Percentiles rank a stretch among this genome's conserved stretches.
Evolutionary conservation across 1,140 invertebrate species (phyloP).

Genomic region (Drosophila jambulina): DNA sequence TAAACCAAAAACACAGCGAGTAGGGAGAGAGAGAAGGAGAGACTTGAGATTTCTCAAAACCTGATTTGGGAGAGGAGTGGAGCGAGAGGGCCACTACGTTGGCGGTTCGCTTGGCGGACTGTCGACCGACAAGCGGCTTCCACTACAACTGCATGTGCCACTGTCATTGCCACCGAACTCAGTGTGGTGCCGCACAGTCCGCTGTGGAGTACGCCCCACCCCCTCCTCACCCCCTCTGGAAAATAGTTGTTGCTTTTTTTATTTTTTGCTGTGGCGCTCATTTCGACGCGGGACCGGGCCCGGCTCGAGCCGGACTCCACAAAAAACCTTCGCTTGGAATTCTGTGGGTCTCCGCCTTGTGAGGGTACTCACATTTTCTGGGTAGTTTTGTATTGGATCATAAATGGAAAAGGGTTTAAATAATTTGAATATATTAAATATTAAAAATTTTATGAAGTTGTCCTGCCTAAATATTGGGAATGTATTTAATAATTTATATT

Average conservation of each 20-base stretch:
- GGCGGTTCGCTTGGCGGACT: slow-evolving; percentile 77
- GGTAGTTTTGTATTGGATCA: background rate
- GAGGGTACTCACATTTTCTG: background rate
- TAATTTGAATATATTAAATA: background rate
- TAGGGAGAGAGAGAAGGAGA: slow-evolving; percentile 34
- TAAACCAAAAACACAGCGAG: slow-evolving; percentile 48
- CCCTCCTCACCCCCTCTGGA: background rate
- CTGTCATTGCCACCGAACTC: slow-evolving; percentile 85
- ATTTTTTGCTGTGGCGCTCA: slow-evolving; percentile 44
- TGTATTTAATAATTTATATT: background rate
- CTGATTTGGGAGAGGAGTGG: slow-evolving; percentile 19
- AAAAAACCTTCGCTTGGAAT: slow-evolving; percentile 74
- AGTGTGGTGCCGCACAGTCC: slow-evolving; percentile 81
- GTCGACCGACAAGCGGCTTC: slow-evolving; percentile 74
- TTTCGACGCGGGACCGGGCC: slow-evolving; percentile 21
- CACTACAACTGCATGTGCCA: slow-evolving; percentile 85
- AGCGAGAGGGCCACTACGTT: slow-evolving; percentile 51
- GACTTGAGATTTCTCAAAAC: slow-evolving; percentile 44
- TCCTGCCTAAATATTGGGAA: background rate
- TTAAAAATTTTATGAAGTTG: background rate
- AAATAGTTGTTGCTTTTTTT: slow-evolving; percentile 27
- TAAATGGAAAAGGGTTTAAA: background rate
- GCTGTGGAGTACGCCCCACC: slow-evolving; percentile 29
- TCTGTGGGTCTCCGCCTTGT: slow-evolving; percentile 35
- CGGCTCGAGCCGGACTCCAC: slow-evolving; percentile 49